These are phyloP conservation scores for Octodonta nipae DNA, from an alignment of 2,888 invertebrate genomes.

Conservation along the genomic window DNA sequence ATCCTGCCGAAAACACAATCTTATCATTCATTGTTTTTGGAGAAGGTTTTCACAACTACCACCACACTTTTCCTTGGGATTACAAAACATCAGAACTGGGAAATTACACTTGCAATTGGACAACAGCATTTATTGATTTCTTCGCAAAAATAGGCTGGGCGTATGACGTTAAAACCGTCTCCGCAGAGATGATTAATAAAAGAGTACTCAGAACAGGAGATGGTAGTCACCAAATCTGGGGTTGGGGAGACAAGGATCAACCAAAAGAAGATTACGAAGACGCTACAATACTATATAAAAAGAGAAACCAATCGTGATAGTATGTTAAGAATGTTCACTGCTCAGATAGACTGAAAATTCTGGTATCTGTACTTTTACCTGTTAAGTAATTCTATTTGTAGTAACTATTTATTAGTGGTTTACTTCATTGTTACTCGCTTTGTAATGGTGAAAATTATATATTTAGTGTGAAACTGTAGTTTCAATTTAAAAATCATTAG, in stretches of 20 bases:
- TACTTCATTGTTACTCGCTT: no score
- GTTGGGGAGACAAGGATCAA: constrained; percentile 61
- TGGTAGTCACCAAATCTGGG: constrained; percentile 54
- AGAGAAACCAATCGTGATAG: constrained; percentile 10
- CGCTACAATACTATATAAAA: constrained; percentile 26
- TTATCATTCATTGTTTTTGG: constrained; percentile 64
- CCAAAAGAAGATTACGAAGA: constrained; percentile 28
- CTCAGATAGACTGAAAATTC: no score
- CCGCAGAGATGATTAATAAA: constrained; percentile 41
- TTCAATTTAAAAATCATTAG: no score
- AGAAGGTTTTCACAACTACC: constrained; percentile 79
- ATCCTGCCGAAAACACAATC: constrained; percentile 55
- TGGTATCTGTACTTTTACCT: no score
- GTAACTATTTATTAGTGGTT: no score
- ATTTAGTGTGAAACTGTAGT: no score
- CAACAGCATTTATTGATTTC: constrained; percentile 66
- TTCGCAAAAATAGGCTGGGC: constrained; percentile 72
- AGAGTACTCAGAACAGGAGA: constrained; percentile 47
- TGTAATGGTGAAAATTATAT: no score
- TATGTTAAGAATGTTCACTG: no score
- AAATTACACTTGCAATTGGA: constrained; percentile 43
- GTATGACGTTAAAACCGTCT: constrained; percentile 57
- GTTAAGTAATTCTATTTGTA: no score
- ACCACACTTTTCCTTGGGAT: constrained; percentile 57
- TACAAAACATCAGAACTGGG: constrained; percentile 42